Base-by-base conservation (phyloP, 2,888 invertebrate genomes). In the Omphaloscelis lunosa region DNA sequence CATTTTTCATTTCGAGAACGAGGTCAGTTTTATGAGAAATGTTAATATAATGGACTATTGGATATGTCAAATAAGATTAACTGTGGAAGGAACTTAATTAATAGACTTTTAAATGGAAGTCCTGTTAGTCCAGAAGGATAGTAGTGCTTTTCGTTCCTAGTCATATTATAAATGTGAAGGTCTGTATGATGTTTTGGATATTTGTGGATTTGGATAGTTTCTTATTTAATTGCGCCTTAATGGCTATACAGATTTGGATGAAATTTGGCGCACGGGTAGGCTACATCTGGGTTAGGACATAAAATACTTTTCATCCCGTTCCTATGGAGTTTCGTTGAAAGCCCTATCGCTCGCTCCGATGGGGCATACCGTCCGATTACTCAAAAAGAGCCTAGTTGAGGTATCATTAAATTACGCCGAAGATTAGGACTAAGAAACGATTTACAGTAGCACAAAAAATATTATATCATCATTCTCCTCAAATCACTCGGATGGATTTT, bases 1-100 rank as follows among this genome's bases (percentile, higher is more conserved):
- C 15, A 62, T 75, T 61, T 75, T 45, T 67, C 15, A 75, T 67
- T 39, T 29, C 2, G n/a, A 12, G 9, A 61, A 53, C 2, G 20
- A 59, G 41, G 41, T 59, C 23, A n/a, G 58, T 51, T 59, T 65
- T 15, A 65, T 62, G 29, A 72, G 7, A 20, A 63, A 53, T 72
- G 9, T 23, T 61, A 7, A 23, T n/a, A 45, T 7, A 69, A 56
- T 27, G 69, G 12, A 27, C 2, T 27, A 56, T 27, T 69, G 56
- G 39, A 20, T 20, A 27, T 20, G 4, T 41, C 56, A 8, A n/a
- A 39, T 23, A n/a, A 39, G 53, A n/a, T n/a, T 7, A 27, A 53
- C 23, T 8, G 23, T 53, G 8, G 23, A 23, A 2, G 51, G 17
- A 68, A 56, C 3, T 56, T n/a, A n/a, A 56, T 39, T 39, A 53